Evolutionary conservation across 2,113 vertebrate species (phyloP).

Genomic region (Embiotoca jacksoni): DNA sequence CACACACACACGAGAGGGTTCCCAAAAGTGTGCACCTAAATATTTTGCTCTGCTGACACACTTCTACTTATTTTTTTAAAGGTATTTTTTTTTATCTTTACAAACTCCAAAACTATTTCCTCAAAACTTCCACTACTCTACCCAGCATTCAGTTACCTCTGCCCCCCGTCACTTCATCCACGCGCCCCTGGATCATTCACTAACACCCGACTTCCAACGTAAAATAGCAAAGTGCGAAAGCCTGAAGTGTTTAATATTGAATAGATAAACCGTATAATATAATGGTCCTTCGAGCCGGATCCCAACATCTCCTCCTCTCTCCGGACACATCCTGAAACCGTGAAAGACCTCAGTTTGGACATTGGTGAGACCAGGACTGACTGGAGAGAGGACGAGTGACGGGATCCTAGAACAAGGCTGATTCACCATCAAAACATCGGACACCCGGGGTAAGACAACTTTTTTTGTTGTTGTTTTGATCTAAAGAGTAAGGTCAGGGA

Average conservation of each 20-base stretch:
- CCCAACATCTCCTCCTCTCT: too few species aligned
- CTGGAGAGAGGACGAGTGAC: too few species aligned
- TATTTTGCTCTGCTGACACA: conserved; percentile 2
- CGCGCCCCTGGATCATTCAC: background rate
- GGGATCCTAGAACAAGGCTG: too few species aligned
- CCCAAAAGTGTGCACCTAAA: background rate
- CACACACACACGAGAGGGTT: background rate
- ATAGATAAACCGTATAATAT: background rate
- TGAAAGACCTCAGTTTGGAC: too few species aligned
- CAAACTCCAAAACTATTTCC: conserved; percentile 5
- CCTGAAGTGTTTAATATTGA: conserved; percentile 13
- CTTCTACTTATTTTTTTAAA: conserved; percentile 3
- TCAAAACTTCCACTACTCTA: conserved; percentile 40
- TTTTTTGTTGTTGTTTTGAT: too few species aligned
- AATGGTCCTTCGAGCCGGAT: too few species aligned
- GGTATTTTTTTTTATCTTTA: too few species aligned
- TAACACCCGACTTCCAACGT: conserved; percentile 13
- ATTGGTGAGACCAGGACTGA: too few species aligned
- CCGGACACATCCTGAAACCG: too few species aligned
- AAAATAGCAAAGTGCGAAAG: conserved; percentile 1
- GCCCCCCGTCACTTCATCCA: conserved; percentile 1
- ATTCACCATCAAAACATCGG: too few species aligned
- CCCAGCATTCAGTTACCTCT: conserved; percentile 36
- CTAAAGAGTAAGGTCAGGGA: too few species aligned
- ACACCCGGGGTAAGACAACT: too few species aligned